A percentile compares a stretch with the other conserved stretches of the same genome.
Evolutionary conservation across 2,888 invertebrate genomes (phyloP).

Genomic region (Leptopilina drosophilae): DNA sequence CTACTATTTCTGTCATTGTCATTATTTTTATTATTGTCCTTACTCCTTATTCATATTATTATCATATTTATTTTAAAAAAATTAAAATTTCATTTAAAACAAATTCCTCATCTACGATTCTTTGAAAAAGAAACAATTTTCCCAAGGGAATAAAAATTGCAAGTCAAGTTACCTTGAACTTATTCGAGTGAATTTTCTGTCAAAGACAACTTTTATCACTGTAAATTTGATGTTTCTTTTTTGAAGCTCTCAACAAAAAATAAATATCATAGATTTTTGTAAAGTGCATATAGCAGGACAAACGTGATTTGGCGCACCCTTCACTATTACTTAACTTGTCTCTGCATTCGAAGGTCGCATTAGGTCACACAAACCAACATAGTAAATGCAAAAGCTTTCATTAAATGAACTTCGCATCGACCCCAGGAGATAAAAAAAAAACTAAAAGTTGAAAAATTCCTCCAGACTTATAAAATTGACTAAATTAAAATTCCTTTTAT

Average conservation of each 20-base stretch:
- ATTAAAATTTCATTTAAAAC: too few relatives aligned
- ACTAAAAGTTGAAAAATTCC: not conserved
- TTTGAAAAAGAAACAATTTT: too few relatives aligned
- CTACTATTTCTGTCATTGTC: too few relatives aligned
- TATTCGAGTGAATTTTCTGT: too few relatives aligned
- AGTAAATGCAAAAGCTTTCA: constrained; percentile 32
- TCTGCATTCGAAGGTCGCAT: constrained; percentile 24
- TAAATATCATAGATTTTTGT: not conserved
- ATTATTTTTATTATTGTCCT: too few relatives aligned
- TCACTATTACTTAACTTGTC: constrained; percentile 36
- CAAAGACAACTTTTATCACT: not conserved
- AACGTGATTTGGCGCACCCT: constrained; percentile 33
- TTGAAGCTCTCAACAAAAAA: not conserved
- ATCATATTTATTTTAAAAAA: too few relatives aligned
- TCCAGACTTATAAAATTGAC: not conserved
- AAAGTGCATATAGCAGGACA: constrained; percentile 14
- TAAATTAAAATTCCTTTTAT: too few relatives aligned
- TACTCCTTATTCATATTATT: too few relatives aligned
- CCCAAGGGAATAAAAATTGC: too few relatives aligned
- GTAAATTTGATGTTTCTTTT: not conserved
- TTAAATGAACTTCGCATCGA: constrained; percentile 29
- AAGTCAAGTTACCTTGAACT: too few relatives aligned
- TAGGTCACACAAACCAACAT: constrained; percentile 27
- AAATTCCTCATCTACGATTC: too few relatives aligned
- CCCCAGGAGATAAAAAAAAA: not conserved